A percentile compares a stretch with the other conserved stretches of the same genome.
These are phyloP conservation scores for Drosophila barbarae DNA, from an alignment of 2,888 invertebrate genomes.

Conservation along the genomic window DNA sequence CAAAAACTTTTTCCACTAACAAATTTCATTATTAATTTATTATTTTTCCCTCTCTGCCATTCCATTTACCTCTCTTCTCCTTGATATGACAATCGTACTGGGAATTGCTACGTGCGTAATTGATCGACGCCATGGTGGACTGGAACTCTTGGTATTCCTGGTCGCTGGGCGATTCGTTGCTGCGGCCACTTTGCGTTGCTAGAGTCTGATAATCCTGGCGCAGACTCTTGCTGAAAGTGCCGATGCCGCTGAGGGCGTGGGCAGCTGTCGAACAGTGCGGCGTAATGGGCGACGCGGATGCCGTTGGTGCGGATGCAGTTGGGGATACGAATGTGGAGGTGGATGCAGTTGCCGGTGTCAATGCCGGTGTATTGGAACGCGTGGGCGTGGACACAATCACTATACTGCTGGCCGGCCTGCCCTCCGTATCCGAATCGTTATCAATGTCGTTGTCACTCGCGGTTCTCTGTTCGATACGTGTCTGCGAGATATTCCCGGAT, in stretches of 20 bases:
- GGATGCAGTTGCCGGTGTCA: background rate
- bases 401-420: constrained; percentile 71
- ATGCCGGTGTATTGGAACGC: constrained; percentile 55
- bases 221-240: constrained; percentile 76
- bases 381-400: constrained; percentile 72
- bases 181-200: constrained; percentile 60
- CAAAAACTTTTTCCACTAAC: too few species aligned
- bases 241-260: constrained; percentile 56
- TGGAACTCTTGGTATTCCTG: constrained; percentile 81
- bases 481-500: constrained; percentile 58
- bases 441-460: constrained; percentile 47
- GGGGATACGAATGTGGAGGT: constrained; percentile 3
- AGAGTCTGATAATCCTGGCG: constrained; percentile 69
- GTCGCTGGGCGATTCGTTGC: constrained; percentile 51
- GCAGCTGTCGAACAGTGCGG: constrained; percentile 30
- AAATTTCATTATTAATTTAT: too few species aligned
- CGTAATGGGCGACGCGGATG: constrained; percentile 40
- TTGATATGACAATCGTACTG: constrained; percentile 93
- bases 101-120: constrained; percentile 88
- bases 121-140: constrained; percentile 84
- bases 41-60: too few species aligned
- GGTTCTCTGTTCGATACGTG: constrained; percentile 39
- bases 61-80: constrained; percentile 87
- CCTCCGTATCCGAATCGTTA: constrained; percentile 77
- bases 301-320: constrained; percentile 20